A percentile compares a stretch with the other conserved stretches of the same genome.
Evolutionary conservation across 1,140 invertebrate species (phyloP).

Genomic region (Condylostylus longicornis): DNA sequence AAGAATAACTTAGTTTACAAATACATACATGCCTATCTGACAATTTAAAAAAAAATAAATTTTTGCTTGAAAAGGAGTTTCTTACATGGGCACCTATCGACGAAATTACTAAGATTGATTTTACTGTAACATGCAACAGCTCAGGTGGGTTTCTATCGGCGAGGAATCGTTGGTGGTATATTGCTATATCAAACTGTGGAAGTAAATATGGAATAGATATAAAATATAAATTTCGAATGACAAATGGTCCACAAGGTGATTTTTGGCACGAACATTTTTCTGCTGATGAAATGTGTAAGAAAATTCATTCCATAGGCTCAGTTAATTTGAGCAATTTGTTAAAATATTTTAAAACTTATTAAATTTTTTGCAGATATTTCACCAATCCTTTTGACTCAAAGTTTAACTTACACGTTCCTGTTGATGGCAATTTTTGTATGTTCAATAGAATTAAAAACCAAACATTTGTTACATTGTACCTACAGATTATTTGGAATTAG

Average conservation of each 20-base stretch:
- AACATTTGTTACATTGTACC: slow-evolving; percentile 70
- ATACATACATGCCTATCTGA: no score
- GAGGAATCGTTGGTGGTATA: slow-evolving; percentile 55
- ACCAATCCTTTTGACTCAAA: slow-evolving; percentile 48
- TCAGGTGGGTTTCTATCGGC: slow-evolving; percentile 46
- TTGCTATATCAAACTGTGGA: slow-evolving; percentile 8
- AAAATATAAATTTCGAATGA: slow-evolving; percentile 59
- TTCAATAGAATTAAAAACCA: slow-evolving; percentile 51
- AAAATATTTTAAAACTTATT: slow-evolving; percentile 3
- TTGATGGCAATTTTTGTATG: slow-evolving; percentile 46
- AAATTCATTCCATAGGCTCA: not conserved
- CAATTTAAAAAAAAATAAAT: not conserved
- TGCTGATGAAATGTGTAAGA: slow-evolving; percentile 83
- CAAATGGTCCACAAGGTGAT: slow-evolving; percentile 58
- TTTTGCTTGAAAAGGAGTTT: not conserved
- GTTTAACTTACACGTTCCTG: slow-evolving; percentile 46
- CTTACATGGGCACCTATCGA: no score
- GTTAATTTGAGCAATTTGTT: not conserved
- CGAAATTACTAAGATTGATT: no score
- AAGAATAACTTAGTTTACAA: not conserved
- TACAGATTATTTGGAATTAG: slow-evolving; percentile 73
- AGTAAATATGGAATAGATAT: slow-evolving; percentile 45
- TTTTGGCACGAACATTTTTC: slow-evolving; percentile 78
- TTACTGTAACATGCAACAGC: slow-evolving; percentile 38
- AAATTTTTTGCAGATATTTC: slow-evolving; percentile 49